Base-by-base conservation (phyloP, 2,888 invertebrate species). In the Pimpla rufipes region DNA sequence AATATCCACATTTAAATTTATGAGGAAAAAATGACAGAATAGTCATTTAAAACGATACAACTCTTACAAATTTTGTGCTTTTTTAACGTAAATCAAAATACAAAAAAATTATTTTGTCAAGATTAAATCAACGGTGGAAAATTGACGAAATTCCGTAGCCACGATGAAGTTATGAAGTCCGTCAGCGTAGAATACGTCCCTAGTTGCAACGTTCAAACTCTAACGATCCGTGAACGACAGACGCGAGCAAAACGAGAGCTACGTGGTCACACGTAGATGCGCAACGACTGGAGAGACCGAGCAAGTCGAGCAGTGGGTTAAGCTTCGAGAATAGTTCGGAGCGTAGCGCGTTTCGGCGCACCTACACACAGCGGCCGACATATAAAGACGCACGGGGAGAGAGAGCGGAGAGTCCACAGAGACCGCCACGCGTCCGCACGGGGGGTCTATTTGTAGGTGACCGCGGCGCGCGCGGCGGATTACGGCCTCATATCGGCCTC, bases 251-350 rank as follows among this genome's bases (percentile, higher is more conserved):
- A 76, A 74, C 62, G 62, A 37, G 50, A 59, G 42, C n/a, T 18
- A 23, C 47, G 35, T 18, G 29, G 35, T 35, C 59, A 52, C 50
- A 62, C 42, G 42, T 47, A 10, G 66, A 29, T 16, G 11, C 45
- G 40, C 42, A 40, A 11, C 16, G 80, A 80, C 88, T 88, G 89
- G 88, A 88, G 87, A 86, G 87, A 67, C 57, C 77, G 77, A 78
- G 79, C 59, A 47, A 50, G 47, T 87, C 85, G 87, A 83, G 84
- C 75, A 71, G 76, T 75, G 85, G 88, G 85, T 84, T 85, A 86
- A 87, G 86, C 87, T 87, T 90, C 90, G 87, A 90, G 90, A 90
- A 90, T 90, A 90, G 90, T 90, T 87, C 83, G 84, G 66, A 66
- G 85, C 85, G 84, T 82, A 82, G 77, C 77, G 68, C 47, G 68